Evolutionary conservation across 2,797 vertebrate species (phyloP).

Genomic region (Pseudochirops corinnae): DNA sequence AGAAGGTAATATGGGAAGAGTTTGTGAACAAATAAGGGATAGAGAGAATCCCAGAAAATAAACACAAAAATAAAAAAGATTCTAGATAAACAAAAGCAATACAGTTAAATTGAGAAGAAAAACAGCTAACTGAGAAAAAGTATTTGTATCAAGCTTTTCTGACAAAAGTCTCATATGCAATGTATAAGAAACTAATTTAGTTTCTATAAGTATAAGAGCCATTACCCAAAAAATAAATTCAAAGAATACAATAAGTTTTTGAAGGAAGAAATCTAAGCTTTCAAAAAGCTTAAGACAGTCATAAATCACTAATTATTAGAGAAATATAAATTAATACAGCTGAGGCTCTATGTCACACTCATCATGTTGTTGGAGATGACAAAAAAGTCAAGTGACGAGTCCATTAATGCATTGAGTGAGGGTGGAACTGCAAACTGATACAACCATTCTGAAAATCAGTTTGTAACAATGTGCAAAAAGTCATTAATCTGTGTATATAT

Average conservation of each 20-base stretch:
- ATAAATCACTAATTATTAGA: neutral
- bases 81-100: neutral
- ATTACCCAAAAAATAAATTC: neutral
- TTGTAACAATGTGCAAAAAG: no score
- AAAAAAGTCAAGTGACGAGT: no score
- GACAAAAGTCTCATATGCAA: neutral
- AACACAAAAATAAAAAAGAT: neutral
- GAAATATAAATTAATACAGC: no score
- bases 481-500: no score
- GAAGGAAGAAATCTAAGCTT: neutral
- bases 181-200: neutral
- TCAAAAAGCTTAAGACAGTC: neutral
- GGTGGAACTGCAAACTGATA: no score
- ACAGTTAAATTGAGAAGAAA: neutral
- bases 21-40: neutral
- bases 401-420: no score
- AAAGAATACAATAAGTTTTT: neutral
- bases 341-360: no score
- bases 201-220: neutral
- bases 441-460: no score
- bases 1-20: neutral
- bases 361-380: no score
- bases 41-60: neutral
- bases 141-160: neutral
- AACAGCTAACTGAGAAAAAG: neutral